Evolutionary conservation across 64 coral and sea anemone genomes (phyloP).

Genomic region (Exaiptasia diaphana): DNA sequence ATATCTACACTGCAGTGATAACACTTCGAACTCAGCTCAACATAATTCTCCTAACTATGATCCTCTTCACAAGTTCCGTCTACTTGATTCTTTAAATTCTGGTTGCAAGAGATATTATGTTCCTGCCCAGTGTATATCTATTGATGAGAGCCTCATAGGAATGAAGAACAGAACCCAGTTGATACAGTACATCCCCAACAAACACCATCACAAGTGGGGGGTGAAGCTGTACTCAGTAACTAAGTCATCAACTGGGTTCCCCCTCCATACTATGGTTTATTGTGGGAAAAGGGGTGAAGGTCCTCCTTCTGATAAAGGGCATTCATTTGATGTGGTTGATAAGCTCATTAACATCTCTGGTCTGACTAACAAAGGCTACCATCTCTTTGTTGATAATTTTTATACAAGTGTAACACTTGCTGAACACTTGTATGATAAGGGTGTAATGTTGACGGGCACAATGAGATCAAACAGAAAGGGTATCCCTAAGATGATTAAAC

Average conservation of each 20-base stretch:
- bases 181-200: constrained; percentile 14
- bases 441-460: not conserved
- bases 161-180: constrained; percentile 4
- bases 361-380: not conserved
- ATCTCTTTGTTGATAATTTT: not conserved
- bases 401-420: not conserved
- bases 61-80: not conserved
- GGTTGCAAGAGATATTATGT: not conserved
- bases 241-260: not conserved
- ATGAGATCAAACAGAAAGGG: not conserved
- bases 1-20: not conserved
- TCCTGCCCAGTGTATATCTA: constrained; percentile 32
- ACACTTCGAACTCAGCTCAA: not conserved
- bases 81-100: not conserved
- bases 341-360: not conserved
- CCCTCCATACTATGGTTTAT: not conserved
- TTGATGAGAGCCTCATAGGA: constrained; percentile 24
- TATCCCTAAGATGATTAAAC: constrained; percentile 13
- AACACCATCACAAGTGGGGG: constrained; percentile 25
- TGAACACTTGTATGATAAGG: not conserved
- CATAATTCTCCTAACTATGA: not conserved
- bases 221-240: not conserved
- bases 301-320: not conserved
- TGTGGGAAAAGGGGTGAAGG: not conserved
- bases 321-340: constrained; percentile 1